Percentiles rank a stretch among this genome's conserved stretches.
Evolutionary conservation across 2,888 invertebrate species (phyloP).

Genomic region (Leptopilina myrica): DNA sequence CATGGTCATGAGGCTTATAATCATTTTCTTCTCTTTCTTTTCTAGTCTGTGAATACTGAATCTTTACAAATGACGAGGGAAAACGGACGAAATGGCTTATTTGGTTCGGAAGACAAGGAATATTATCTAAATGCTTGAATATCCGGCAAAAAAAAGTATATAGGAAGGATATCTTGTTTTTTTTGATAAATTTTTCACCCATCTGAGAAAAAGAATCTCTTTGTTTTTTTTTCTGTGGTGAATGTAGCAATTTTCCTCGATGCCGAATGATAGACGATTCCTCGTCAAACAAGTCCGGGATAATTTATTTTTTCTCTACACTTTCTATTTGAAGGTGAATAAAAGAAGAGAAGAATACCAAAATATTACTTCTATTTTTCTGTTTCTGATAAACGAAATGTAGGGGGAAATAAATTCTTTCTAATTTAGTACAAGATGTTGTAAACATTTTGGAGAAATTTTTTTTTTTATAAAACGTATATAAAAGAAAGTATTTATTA

Average conservation of each 20-base stretch:
- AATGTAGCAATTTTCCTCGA: slow-evolving; percentile 7
- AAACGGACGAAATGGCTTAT: background rate
- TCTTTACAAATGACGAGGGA: slow-evolving; percentile 3
- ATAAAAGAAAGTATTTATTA: no score
- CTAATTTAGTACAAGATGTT: background rate
- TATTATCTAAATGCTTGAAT: background rate
- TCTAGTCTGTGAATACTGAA: background rate
- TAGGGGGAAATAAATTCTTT: background rate
- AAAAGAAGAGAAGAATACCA: background rate
- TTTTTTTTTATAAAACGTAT: no score
- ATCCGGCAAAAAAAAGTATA: slow-evolving; percentile 13
- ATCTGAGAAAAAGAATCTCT: slow-evolving; percentile 5
- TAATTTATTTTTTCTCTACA: slow-evolving; percentile 8
- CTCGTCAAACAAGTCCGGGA: background rate
- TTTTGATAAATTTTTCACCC: slow-evolving; percentile 27
- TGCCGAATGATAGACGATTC: background rate
- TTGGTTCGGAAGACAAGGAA: slow-evolving; percentile 1
- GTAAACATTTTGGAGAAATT: background rate
- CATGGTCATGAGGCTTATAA: background rate
- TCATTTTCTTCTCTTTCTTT: background rate
- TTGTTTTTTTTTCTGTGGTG: background rate
- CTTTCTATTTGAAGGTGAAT: background rate
- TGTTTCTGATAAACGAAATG: background rate
- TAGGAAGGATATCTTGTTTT: background rate
- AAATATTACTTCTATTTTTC: slow-evolving; percentile 13